phyloP scores from a whole-genome alignment of 2,113 vertebrate genomes.

The Chionis minor region DNA sequence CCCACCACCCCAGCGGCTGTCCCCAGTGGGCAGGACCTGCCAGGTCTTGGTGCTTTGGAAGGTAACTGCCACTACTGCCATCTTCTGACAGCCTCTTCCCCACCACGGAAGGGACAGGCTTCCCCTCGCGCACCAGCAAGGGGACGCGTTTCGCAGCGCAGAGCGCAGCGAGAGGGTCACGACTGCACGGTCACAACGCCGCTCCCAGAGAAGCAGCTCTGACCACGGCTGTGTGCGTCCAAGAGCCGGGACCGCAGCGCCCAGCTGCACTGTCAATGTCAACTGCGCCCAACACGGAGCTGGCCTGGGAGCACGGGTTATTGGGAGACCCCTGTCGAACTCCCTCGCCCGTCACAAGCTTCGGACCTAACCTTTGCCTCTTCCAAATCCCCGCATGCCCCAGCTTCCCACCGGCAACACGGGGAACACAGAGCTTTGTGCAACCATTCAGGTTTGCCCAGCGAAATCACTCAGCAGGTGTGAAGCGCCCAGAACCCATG shows the following conservation, averaged over 20 bases:
- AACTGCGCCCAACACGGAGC: not conserved
- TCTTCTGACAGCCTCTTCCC: not conserved
- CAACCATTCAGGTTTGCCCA: not conserved
- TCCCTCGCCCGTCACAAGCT: not conserved
- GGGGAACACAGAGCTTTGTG: not conserved
- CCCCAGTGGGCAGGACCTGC: not conserved
- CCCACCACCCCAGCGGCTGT: not conserved
- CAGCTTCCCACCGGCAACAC: not conserved
- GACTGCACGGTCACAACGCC: not conserved
- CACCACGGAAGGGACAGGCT: accelerated
- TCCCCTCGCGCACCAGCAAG: accelerated
- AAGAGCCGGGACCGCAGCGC: not conserved
- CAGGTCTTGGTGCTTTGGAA: not conserved
- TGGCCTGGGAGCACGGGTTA: not conserved
- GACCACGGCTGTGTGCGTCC: not conserved
- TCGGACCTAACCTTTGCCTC: not conserved
- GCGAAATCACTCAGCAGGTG: accelerated
- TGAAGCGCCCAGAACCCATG: not conserved
- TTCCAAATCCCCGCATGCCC: not conserved
- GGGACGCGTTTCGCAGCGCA: accelerated
- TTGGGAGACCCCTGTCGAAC: not conserved
- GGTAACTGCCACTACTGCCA: not conserved
- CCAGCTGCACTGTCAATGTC: accelerated
- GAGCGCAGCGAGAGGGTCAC: accelerated
- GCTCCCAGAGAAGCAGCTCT: not conserved